These are phyloP conservation scores for Xestia ashworthii DNA, from an alignment of 2,888 invertebrate genomes.

Conservation along the genomic window DNA sequence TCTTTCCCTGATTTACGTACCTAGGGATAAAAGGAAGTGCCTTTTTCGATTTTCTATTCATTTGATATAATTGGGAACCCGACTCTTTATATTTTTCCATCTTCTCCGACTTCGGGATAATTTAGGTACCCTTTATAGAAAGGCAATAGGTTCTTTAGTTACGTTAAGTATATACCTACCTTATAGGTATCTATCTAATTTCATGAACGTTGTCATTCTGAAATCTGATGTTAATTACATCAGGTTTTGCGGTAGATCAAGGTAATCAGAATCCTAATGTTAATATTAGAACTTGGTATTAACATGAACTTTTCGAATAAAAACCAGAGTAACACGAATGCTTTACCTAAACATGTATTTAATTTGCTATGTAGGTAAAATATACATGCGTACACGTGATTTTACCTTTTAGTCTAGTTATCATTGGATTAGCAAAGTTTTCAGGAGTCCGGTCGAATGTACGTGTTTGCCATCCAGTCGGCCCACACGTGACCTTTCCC, in stretches of 20 bases:
- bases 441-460: conserved; percentile 7
- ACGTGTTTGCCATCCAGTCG: background rate
- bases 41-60: background rate
- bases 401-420: conserved; percentile 6
- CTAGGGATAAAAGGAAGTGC: background rate
- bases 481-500: conserved; percentile 55
- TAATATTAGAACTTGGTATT: background rate
- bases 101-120: background rate
- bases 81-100: background rate
- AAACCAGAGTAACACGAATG: background rate
- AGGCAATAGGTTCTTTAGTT: background rate
- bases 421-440: conserved; percentile 47
- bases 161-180: too few species aligned
- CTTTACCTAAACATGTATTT: background rate
- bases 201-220: background rate
- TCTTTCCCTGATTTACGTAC: background rate
- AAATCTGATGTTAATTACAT: background rate
- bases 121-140: too few species aligned
- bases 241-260: background rate
- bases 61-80: background rate
- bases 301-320: background rate
- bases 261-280: background rate
- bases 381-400: background rate
- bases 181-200: background rate
- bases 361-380: background rate